These are phyloP conservation scores for Upupa epops DNA, from an alignment of 2,113 vertebrate species.

Conservation along the genomic window DNA sequence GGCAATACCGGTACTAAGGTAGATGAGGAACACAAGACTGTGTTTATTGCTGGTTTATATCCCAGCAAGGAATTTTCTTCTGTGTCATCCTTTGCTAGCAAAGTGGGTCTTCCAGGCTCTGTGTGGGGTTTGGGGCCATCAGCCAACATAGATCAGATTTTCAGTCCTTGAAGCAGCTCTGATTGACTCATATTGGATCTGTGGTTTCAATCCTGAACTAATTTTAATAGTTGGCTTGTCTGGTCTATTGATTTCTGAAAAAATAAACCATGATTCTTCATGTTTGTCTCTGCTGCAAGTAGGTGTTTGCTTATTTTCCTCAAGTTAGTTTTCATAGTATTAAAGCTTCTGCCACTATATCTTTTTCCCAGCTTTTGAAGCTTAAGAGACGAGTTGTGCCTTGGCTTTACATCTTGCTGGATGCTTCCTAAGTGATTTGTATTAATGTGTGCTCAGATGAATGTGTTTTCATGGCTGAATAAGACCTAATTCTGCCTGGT, in stretches of 20 bases:
- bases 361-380: neutral
- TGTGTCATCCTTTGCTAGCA: neutral
- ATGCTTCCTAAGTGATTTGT: neutral
- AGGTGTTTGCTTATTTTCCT: neutral
- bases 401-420: neutral
- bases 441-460: neutral
- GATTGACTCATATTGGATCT: neutral
- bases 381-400: neutral
- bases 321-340: accelerated
- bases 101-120: accelerated
- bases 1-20: neutral
- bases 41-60: neutral
- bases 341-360: neutral
- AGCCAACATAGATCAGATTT: neutral
- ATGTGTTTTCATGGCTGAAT: neutral
- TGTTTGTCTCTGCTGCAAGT: neutral
- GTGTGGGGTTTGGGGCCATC: neutral
- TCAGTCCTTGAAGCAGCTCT: neutral
- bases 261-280: accelerated
- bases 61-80: accelerated
- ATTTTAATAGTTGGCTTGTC: neutral
- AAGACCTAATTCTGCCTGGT: neutral
- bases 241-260: neutral
- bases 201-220: neutral
- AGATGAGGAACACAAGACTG: neutral